These are phyloP conservation scores for Andrena praecox DNA, from an alignment of 2,888 invertebrate species.

Conservation along the genomic window DNA sequence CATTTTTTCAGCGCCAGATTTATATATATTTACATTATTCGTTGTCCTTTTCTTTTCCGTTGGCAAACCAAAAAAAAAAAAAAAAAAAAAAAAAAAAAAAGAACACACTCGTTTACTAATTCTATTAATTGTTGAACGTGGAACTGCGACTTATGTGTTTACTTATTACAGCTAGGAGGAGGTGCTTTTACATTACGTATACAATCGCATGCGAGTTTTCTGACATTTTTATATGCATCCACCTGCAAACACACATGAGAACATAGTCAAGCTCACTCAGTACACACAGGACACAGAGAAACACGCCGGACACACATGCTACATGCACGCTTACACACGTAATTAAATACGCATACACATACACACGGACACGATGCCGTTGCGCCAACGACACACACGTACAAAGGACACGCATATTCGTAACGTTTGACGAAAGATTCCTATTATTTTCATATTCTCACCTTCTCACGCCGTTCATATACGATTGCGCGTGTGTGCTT, in stretches of 20 bases:
- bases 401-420: constrained; percentile 6
- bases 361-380: constrained; percentile 9
- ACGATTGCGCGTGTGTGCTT: constrained; percentile 59
- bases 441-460: constrained; percentile 22
- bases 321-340: constrained; percentile 31
- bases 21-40: constrained; percentile 47
- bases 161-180: constrained; percentile 83
- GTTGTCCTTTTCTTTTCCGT: constrained; percentile 56
- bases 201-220: constrained; percentile 69
- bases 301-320: constrained; percentile 40
- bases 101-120: constrained; percentile 78
- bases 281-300: constrained; percentile 33
- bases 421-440: constrained; percentile 10
- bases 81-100: constrained; percentile 27
- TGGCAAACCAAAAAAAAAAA: constrained; percentile 27
- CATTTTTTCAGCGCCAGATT: constrained; percentile 72
- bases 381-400: constrained; percentile 17
- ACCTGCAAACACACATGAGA: constrained; percentile 32
- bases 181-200: constrained; percentile 80
- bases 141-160: constrained; percentile 78
- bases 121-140: constrained; percentile 79
- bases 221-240: constrained; percentile 68
- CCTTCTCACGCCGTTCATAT: constrained; percentile 43
- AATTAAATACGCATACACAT: constrained; percentile 21
- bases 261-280: background rate